These are phyloP conservation scores for Eulithis testata DNA, from an alignment of 2,888 invertebrate species.

Conservation along the genomic window DNA sequence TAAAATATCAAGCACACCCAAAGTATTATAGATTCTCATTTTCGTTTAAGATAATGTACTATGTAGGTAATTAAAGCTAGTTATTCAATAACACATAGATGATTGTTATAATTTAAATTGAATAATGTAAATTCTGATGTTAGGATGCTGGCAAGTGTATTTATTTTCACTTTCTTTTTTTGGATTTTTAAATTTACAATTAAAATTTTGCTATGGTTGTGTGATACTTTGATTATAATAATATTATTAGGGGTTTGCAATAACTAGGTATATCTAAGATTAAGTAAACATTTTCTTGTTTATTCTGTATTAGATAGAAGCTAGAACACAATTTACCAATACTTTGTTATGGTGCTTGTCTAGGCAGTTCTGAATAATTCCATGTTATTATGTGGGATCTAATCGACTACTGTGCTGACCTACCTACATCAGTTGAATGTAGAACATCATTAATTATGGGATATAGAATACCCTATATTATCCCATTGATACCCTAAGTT, in stretches of 20 bases:
- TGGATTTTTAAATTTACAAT: conserved; percentile 10
- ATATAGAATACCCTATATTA: too few species aligned
- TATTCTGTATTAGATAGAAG: conserved; percentile 1
- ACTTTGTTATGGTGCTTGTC: too few species aligned
- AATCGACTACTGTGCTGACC: too few species aligned
- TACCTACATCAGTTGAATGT: too few species aligned
- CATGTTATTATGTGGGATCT: too few species aligned
- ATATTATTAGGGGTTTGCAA: conserved; percentile 3
- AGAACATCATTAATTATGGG: too few species aligned
- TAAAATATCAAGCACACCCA: conserved; percentile 18
- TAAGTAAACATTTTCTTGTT: conserved; percentile 8
- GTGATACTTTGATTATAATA: conserved; percentile 30
- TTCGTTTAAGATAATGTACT: not conserved
- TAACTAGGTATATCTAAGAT: not conserved
- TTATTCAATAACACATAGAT: not conserved
- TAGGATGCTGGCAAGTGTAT: not conserved
- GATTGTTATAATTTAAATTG: not conserved
- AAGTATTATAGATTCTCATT: conserved; percentile 19
- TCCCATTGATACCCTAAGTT: too few species aligned
- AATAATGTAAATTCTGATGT: not conserved
- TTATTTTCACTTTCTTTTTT: not conserved
- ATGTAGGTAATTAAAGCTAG: too few species aligned
- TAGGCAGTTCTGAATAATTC: too few species aligned
- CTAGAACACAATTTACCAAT: not conserved
- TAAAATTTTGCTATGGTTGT: conserved; percentile 36